Evolutionary conservation across 2,888 invertebrate species (phyloP).

Genomic region (Mythimna ferrago): DNA sequence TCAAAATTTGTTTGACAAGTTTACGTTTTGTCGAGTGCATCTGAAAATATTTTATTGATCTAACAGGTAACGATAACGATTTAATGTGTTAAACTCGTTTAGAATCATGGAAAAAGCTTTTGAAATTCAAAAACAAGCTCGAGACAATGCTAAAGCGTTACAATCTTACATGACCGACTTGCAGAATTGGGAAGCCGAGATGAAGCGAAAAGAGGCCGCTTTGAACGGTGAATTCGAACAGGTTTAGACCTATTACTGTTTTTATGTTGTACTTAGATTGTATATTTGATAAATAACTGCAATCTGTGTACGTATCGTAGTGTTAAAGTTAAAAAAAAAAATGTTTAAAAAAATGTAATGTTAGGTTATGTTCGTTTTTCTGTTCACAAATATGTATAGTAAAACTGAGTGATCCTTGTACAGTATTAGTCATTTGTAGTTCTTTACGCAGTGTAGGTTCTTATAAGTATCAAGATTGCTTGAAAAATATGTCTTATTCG

Average conservation of each 20-base stretch:
- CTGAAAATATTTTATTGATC: conserved; percentile 74
- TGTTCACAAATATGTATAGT: conserved; percentile 9
- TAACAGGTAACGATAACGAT: conserved; percentile 74
- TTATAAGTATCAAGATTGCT: conserved; percentile 7
- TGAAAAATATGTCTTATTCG: background rate
- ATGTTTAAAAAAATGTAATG: conserved; percentile 29
- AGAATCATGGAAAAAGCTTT: conserved; percentile 91
- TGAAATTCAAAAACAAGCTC: conserved; percentile 93
- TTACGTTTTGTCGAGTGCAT: conserved; percentile 59
- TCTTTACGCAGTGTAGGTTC: background rate
- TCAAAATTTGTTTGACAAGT: conserved; percentile 66
- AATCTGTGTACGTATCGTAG: conserved; percentile 38
- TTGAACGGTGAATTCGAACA: conserved; percentile 87
- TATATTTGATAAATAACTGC: conserved; percentile 30
- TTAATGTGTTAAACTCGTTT: conserved; percentile 63
- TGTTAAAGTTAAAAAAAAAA: conserved; percentile 16
- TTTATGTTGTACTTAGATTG: conserved; percentile 58
- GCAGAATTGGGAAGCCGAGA: conserved; percentile 93
- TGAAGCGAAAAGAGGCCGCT: conserved; percentile 93
- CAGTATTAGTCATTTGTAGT: conserved; percentile 7
- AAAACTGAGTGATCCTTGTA: conserved; percentile 4
- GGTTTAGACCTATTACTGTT: conserved; percentile 80
- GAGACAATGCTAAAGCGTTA: conserved; percentile 93
- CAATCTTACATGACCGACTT: conserved; percentile 93
- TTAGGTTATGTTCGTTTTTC: conserved; percentile 49